Base-by-base conservation (phyloP, 1,140 invertebrate genomes). In the Alviniconcha marisindica region DNA sequence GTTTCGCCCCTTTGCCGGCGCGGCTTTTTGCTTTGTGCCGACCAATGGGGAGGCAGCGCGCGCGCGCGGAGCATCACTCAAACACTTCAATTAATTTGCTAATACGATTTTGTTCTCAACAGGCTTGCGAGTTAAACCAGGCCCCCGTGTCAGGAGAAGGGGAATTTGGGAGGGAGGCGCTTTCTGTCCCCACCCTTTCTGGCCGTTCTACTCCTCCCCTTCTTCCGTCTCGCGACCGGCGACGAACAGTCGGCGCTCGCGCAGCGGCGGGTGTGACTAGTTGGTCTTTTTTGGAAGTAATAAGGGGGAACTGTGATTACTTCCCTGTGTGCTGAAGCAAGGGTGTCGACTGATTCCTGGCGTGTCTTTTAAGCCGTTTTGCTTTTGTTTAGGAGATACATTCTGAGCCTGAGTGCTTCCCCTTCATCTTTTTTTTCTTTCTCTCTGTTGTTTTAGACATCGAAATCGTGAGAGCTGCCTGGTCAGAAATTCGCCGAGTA, bases 31-130 rank as follows among this genome's bases (percentile, higher is more conserved):
- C n/a, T n/a, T 4, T 33, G 60, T 73, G n/a, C 51, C 81, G 51
- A 76, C 73, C 81, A 82, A 76, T 76, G 12, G 78, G 36, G n/a
- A 66, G n/a, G 78, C 40, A 28, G 73, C 60, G 33, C 40, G 38
- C 28, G 63, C 40, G 54, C 80, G 44, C 28, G 48, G 24, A 14
- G 73, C 73, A 21, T 63, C 48, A 12, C 48, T 56, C 66, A 74
- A 74, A 76, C 71, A 76, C 71, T 76, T 60, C 71, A 82, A 82
- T 82, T 82, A 82, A 82, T 82, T 82, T 77, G 81, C 73, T 77
- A 82, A 82, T 82, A 76, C 44, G 33, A 82, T 82, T 82, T 82
- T 56, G 71, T 5, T 63, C 54, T 77, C 71, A 77, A n/a, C 54
- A n/a, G 14, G 48, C 69, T 28, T 18, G 42, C 28, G 28, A 42